phyloP scores from a whole-genome alignment of 2,113 vertebrate species.

The Paradoxurus hermaphroditus region DNA sequence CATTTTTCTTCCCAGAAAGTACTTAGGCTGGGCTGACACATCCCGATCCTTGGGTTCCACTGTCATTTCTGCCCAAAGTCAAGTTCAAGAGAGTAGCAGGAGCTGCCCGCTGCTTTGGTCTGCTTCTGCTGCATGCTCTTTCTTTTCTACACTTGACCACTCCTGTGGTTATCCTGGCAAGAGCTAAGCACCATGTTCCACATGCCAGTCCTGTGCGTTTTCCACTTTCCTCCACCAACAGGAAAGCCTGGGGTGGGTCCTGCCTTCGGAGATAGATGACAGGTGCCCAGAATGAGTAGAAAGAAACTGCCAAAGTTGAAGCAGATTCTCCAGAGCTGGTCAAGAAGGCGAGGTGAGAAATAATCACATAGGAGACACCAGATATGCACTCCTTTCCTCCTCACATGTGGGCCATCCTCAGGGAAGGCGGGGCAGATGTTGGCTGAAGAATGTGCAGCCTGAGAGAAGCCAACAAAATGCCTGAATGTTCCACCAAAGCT shows the following conservation, averaged over 20 bases:
- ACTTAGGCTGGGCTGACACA: background rate
- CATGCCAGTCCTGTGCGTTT: background rate
- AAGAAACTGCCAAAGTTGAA: background rate
- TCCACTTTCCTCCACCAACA: background rate
- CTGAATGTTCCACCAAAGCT: background rate
- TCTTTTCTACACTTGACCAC: background rate
- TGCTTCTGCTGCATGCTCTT: too few relatives aligned
- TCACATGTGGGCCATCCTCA: background rate
- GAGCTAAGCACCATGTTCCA: too few relatives aligned
- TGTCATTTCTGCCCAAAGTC: background rate
- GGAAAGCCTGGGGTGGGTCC: background rate
- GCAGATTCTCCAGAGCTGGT: background rate
- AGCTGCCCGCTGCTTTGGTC: rapidly evolving
- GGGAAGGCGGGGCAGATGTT: background rate
- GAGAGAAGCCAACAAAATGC: background rate
- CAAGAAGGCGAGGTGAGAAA: background rate
- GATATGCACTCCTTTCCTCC: background rate
- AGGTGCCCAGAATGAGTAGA: background rate
- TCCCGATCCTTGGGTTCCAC: background rate
- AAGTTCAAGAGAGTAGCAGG: background rate
- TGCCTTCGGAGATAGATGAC: background rate
- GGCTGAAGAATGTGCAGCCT: background rate
- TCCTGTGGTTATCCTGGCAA: background rate
- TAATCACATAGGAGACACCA: background rate
- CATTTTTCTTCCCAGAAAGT: background rate